Conservation (phyloP, 2,113 vertebrate genomes). For the Pomatostomus ruficeps region DNA sequence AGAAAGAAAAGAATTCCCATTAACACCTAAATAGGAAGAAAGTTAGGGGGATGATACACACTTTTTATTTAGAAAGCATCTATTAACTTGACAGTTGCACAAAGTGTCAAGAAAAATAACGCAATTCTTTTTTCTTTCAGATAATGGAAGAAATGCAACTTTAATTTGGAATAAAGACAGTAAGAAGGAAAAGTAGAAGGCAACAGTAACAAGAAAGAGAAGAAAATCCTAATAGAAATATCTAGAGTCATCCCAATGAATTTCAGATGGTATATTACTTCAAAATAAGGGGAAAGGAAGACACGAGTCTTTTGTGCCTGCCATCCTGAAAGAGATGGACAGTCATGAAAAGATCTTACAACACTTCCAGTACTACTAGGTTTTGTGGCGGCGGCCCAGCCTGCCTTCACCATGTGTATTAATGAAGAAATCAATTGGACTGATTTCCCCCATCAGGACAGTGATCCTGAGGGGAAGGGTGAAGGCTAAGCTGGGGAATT, state of each 20-base stretch:
- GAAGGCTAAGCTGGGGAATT: too few relatives aligned
- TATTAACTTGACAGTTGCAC: neutral
- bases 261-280: neutral
- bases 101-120: neutral
- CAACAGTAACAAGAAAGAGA: neutral
- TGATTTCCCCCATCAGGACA: too few relatives aligned
- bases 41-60: neutral
- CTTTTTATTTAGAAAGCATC: neutral
- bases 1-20: neutral
- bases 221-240: neutral
- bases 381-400: too few relatives aligned
- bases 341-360: neutral
- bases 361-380: neutral
- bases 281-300: neutral
- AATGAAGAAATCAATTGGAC: too few relatives aligned
- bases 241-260: neutral
- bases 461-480: too few relatives aligned
- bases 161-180: neutral
- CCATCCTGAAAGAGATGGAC: neutral
- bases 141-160: neutral
- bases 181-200: neutral
- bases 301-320: neutral
- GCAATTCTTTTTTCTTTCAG: neutral
- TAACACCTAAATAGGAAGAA: neutral
- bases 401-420: too few relatives aligned